Conservation (phyloP, 2,113 vertebrate genomes). For the Crotophaga sulcirostris region DNA sequence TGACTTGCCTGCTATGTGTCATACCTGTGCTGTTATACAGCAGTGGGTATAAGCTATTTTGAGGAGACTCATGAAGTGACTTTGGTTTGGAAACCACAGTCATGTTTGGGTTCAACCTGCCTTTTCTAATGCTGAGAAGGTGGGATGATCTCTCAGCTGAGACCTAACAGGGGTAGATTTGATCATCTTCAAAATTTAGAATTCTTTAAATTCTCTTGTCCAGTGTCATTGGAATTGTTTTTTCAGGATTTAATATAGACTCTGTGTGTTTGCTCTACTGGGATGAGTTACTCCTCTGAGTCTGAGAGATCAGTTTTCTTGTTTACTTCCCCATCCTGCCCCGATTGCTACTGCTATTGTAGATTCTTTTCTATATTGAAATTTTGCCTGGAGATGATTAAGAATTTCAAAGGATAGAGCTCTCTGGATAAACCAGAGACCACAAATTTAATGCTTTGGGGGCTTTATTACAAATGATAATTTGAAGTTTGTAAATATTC, state of each 20-base stretch:
- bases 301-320: not conserved
- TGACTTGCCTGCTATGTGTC: not conserved
- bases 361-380: not conserved
- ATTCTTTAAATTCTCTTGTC: not conserved
- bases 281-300: not conserved
- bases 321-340: not conserved
- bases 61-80: not conserved
- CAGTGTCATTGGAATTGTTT: not conserved
- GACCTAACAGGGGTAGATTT: not conserved
- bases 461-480: not conserved
- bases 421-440: not conserved
- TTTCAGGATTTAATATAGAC: not conserved
- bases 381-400: not conserved
- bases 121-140: not conserved
- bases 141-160: not conserved
- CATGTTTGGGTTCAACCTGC: not conserved
- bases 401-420: not conserved
- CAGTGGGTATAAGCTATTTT: not conserved
- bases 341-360: not conserved
- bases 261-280: not conserved
- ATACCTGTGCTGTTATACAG: not conserved
- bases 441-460: not conserved
- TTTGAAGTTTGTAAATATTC: constrained; percentile 11
- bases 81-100: not conserved
- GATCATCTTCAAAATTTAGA: not conserved